Base-by-base conservation (phyloP, 2,888 invertebrate genomes). In the Chrysina gloriosa region DNA sequence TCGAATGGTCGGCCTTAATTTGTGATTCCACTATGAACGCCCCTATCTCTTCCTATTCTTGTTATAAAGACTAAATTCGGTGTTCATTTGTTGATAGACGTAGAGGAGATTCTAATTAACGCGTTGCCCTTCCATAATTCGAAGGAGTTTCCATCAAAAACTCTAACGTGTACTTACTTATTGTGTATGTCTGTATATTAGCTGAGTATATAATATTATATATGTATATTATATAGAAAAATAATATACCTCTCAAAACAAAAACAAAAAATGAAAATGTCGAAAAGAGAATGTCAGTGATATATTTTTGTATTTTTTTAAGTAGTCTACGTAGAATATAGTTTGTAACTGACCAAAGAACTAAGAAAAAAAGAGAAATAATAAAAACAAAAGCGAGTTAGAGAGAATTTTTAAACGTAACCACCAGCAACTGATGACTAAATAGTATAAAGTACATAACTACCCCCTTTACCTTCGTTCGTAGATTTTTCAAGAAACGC, bases 301-400 rank as follows among this genome's bases (percentile, higher is more conserved):
- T 69, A 69, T 69, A 69, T 69, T 69, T 69, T 69, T 69, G 68
- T 69, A 69, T 69, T 69, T 69, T 69, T 69, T 69, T 69, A 69
- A 69, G 48, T 69, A 69, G 68, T 48, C 54, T 54, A 65, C 19
- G 54, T 65, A 65, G 52, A 39, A 29, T 63, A 63, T 65, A 65
- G 65, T 65, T 39, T 54, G 61, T 69, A 69, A 64, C 56, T 56
- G 65, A 69, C 68, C 65, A 67, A 61, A 63, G 42, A 39, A 36
- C 6, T 14, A 45, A 52, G 11, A 64, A 50, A 52, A 65, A 65
- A 36, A 52, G n/a, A 52, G 14, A 31, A 52, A 31, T 31, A 52
- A 29, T 31, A 31, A 31, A 52, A 52, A 52, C 48, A 19, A 42
- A 58, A 9, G 25, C 48, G 48, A 48, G n/a, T 25, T 48, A 52